phyloP scores from a whole-genome alignment of 1,140 invertebrate species.

The Fopius arisanus region DNA sequence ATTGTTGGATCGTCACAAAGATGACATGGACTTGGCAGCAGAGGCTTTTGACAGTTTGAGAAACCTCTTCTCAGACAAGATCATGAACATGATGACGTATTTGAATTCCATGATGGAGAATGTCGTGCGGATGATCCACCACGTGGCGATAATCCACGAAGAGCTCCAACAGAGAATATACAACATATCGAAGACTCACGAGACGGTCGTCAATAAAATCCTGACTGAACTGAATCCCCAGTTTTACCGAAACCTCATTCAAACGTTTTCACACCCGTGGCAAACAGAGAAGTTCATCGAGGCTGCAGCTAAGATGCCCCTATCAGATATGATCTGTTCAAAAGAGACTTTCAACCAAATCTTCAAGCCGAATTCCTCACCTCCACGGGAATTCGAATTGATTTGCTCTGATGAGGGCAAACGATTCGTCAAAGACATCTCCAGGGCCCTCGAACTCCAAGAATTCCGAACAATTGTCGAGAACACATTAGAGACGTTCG shows the following conservation, averaged over 20 bases:
- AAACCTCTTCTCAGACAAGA: slow-evolving; percentile 42
- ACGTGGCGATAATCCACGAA: slow-evolving; percentile 49
- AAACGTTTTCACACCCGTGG: slow-evolving; percentile 45
- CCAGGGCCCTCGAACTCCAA: slow-evolving; percentile 64
- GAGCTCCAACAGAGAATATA: slow-evolving; percentile 44
- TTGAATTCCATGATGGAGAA: slow-evolving; percentile 45
- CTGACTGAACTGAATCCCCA: slow-evolving; percentile 44
- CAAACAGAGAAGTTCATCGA: slow-evolving; percentile 46
- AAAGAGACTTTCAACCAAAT: slow-evolving; percentile 58
- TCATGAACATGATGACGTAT: slow-evolving; percentile 48
- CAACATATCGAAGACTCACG: slow-evolving; percentile 43
- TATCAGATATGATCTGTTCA: slow-evolving; percentile 63
- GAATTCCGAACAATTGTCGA: slow-evolving; percentile 62
- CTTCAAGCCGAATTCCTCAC: slow-evolving; percentile 55
- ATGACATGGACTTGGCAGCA: slow-evolving; percentile 39
- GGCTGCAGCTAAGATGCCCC: slow-evolving; percentile 30
- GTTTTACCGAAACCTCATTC: slow-evolving; percentile 45
- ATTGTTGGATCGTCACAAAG: slow-evolving; percentile 42
- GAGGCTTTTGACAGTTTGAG: slow-evolving; percentile 46
- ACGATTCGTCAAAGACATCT: slow-evolving; percentile 63
- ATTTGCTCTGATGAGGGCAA: slow-evolving; percentile 65
- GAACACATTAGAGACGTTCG: slow-evolving; percentile 46
- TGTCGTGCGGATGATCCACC: slow-evolving; percentile 47
- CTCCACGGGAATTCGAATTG: slow-evolving; percentile 46
- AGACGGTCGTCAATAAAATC: slow-evolving; percentile 45